Evolutionary conservation across 37 sponge, comb jelly and placozoan genomes (phyloP), one percentile per base, ranked within the genome.

Genomic region (Crambe crambe): DNA sequence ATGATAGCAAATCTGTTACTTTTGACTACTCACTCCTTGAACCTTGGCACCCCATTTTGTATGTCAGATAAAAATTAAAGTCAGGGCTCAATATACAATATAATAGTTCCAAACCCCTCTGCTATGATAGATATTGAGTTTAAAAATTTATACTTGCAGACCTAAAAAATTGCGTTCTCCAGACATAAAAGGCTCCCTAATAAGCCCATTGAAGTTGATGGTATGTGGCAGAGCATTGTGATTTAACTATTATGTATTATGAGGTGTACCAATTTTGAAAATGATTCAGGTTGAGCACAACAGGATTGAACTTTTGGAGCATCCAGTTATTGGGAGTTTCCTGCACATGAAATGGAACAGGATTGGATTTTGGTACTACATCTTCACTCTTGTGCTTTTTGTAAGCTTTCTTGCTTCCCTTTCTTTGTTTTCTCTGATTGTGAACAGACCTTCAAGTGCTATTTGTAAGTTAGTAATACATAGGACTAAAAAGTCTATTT

Each of bases 321-420:
- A 94, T 70, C 91, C 95, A 20, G 67, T 94, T 23, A 86, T 89
- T 35, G 42, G 78, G 25, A 89, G 79, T 66, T 79, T 95, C 62
- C 83, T 96, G 42, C 60, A 80, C 61, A 58, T 73, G 63, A 89
- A 89, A 82, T 96, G 96, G 96, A 61, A 59, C 29, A 54, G 17
- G 20, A 89, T 73, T 66, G 93, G 93, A 21, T 87, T 84, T 36
- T 70, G 56, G 56, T 58, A 87, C 76, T 96, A 93, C 80, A 70
- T 81, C 79, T 37, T 73, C 51, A 92, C 89, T 60, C 72, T 96
- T 54, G 21, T 89, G 57, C 34, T 91, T 42, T 96, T 89, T 67
- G 56, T 83, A 25, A 20, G 89, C 34, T 90, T 79, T 58, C 77
- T 96, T 6, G 20, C 83, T 23, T 77, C 73, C 47, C 80, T 96